Conservation (phyloP, 1,140 invertebrate species). For the Lucilia sericata region DNA sequence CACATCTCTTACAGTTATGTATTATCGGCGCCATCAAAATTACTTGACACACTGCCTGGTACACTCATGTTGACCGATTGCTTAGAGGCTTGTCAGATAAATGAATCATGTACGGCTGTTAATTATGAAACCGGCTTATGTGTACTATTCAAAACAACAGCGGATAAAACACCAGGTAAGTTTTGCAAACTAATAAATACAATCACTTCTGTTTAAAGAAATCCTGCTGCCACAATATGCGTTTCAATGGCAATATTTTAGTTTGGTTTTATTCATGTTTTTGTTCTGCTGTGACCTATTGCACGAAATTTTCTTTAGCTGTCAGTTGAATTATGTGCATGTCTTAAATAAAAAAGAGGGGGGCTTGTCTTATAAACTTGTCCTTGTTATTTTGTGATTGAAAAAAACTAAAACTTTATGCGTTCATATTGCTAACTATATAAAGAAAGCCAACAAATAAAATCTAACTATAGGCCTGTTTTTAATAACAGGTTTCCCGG, state of each 20-base stretch:
- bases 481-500: constrained; percentile 41
- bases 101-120: constrained; percentile 89
- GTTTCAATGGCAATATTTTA: no score
- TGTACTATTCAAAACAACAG: constrained; percentile 90
- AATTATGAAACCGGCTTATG: constrained; percentile 97
- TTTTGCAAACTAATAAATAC: constrained; percentile 31
- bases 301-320: neutral
- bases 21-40: constrained; percentile 88
- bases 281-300: neutral
- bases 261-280: neutral
- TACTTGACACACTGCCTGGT: constrained; percentile 89
- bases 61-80: constrained; percentile 94
- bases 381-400: constrained; percentile 9
- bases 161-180: constrained; percentile 88
- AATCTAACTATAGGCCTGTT: constrained; percentile 36
- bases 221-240: neutral
- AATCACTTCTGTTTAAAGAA: neutral
- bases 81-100: constrained; percentile 88
- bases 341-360: neutral
- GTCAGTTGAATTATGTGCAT: neutral
- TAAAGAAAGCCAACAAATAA: constrained; percentile 2
- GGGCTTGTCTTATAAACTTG: constrained; percentile 31
- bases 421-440: neutral
- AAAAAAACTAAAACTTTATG: neutral
- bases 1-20: constrained; percentile 75